These are phyloP conservation scores for Pituophis catenifer DNA, from an alignment of 2,113 vertebrate species.

Conservation along the genomic window DNA sequence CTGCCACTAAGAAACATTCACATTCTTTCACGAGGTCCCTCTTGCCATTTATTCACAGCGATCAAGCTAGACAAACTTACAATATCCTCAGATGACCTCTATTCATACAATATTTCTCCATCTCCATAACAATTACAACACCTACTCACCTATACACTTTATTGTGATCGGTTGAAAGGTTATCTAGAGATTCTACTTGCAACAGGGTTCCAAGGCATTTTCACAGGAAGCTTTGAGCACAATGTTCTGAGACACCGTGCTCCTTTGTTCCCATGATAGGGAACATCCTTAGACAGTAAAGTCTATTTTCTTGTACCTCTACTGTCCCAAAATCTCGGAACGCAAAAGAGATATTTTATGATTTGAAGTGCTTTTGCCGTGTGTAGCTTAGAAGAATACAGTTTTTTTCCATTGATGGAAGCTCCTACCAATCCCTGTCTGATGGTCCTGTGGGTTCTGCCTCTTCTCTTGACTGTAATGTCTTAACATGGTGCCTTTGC, in stretches of 20 bases:
- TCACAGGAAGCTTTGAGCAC: background rate
- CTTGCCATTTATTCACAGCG: background rate
- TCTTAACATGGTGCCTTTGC: background rate
- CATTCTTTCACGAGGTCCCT: background rate
- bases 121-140: constrained; percentile 8
- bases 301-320: background rate
- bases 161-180: constrained; percentile 26
- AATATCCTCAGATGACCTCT: background rate
- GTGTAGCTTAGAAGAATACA: background rate
- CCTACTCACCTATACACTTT: constrained; percentile 16
- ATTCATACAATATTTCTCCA: background rate
- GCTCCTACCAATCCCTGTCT: background rate
- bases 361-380: background rate
- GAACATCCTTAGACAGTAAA: background rate
- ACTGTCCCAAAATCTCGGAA: background rate
- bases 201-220: constrained; percentile 15
- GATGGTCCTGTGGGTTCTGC: background rate
- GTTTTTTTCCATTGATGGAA: background rate
- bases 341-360: background rate
- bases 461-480: background rate
- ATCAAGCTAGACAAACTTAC: background rate
- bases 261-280: background rate
- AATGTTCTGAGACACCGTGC: background rate
- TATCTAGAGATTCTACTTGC: constrained; percentile 28
- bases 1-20: background rate